Evolutionary conservation across 2,888 invertebrate species (phyloP), one percentile per base, ranked within the genome.

Genomic region (Drosophila conformis): DNA sequence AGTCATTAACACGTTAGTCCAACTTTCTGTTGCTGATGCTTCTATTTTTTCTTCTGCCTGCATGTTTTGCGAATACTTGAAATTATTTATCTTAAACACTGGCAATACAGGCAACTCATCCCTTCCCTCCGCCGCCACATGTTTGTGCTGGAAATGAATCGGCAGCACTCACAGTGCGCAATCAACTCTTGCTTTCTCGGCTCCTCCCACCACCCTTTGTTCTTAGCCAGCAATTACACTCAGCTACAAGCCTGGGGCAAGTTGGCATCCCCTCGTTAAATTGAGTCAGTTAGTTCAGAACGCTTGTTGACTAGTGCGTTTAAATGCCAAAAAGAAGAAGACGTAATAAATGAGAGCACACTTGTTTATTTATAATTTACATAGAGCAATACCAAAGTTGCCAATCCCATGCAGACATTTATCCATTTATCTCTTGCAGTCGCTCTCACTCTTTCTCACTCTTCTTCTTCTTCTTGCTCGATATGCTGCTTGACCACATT

Each of bases 341-440:
- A 46, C 51, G 42, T 70, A 68, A 79, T 74, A 80, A 86, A 75
- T 77, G 74, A 58, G 69, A 71, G 61, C 71, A 78, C 71, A 83
- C 82, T 86, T 85, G 88, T 86, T 86, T 86, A 80, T 85, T 86
- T 88, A 86, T 83, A 83, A 88, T 88, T 86, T 86, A 62, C 80
- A 74, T 68, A 56, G 42, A 54, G 57, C 49, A 58, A 42, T 57
- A 69, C 64, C 58, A 57, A 73, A 73, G 51, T 78, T 76, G 77
- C 57, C 82, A 68, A 66, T 78, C 59, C 78, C 49, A 60, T 29
- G 49, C 64, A 78, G 75, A 60, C 61, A 75, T 59, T 68, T 71
- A 46, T 66, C 49, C 68, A 78, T 78, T 79, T 73, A 66, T 76
- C 76, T 76, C 58, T 21, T 68, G 53, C 71, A 67, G 31, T 40